Evolutionary conservation across 2,888 invertebrate species (phyloP).

Genomic region (Parthenolecanium corni): DNA sequence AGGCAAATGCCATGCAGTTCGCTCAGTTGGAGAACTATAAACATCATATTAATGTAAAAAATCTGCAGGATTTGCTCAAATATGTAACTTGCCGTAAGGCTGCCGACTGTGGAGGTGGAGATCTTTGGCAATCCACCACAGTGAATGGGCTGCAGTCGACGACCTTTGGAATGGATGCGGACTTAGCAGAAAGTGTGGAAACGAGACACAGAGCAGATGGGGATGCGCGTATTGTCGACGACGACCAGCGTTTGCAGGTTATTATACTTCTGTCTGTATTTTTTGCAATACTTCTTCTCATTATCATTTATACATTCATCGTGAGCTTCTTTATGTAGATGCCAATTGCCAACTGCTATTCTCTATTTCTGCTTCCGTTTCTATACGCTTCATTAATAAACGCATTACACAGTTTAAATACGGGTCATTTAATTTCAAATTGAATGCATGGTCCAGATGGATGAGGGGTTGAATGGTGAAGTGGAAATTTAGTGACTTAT

Average conservation of each 20-base stretch:
- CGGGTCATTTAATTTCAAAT: no score
- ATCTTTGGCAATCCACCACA: no score
- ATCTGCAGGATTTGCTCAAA: slow-evolving; percentile 1
- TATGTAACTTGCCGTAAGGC: slow-evolving; percentile 7
- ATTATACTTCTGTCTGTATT: neutral
- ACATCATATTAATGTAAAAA: neutral
- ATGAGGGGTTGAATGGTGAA: no score
- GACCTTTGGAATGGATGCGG: neutral
- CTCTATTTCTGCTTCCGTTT: no score
- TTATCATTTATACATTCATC: neutral
- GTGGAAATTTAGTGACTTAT: no score
- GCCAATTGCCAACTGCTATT: neutral
- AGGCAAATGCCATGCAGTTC: neutral
- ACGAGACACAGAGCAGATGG: neutral
- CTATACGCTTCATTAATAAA: no score
- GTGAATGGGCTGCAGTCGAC: no score
- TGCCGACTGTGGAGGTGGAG: neutral
- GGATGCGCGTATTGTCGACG: neutral
- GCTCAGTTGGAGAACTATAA: slow-evolving; percentile 15
- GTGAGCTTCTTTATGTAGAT: neutral
- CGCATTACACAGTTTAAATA: no score
- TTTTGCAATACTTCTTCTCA: neutral
- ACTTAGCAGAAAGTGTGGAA: neutral
- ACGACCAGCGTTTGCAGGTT: slow-evolving; percentile 3
- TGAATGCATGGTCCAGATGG: no score